A percentile compares a stretch with the other conserved stretches of the same genome.
Conservation (phyloP, 2,888 invertebrate genomes). For the Uropetala carovei region DNA sequence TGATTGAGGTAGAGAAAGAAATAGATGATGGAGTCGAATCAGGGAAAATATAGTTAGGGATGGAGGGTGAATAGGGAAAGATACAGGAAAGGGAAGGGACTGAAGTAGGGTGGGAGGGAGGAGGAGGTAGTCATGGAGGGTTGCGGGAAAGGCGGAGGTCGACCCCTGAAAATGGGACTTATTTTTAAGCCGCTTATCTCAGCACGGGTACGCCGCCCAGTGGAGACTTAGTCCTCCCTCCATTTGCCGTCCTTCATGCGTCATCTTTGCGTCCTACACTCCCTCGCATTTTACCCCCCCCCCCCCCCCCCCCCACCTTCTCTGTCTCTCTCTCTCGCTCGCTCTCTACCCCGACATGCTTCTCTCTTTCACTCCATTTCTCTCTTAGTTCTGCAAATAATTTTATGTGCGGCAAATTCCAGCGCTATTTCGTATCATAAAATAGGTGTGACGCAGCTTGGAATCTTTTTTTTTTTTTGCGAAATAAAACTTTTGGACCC, state of each 20-base stretch:
- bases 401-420: not conserved
- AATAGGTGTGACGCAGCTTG: not conserved
- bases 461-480: not conserved
- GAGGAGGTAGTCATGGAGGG: not conserved
- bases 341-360: too few relatives aligned
- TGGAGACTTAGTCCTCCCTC: constrained; percentile 32
- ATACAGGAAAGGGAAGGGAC: not conserved
- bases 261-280: constrained; percentile 5
- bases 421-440: not conserved
- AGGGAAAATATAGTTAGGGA: not conserved
- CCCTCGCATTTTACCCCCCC: too few relatives aligned
- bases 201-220: constrained; percentile 40
- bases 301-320: too few relatives aligned
- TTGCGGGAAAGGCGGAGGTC: constrained; percentile 13
- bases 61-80: not conserved
- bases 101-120: not conserved
- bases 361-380: not conserved
- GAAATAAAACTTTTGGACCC: not conserved
- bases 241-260: constrained; percentile 44
- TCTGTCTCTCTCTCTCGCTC: too few relatives aligned
- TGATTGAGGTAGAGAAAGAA: too few relatives aligned
- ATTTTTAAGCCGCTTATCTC: constrained; percentile 59
- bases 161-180: constrained; percentile 34
- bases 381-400: not conserved
- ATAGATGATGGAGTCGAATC: too few relatives aligned